Evolutionary conservation across 2,113 vertebrate genomes (phyloP), one percentile per base, ranked within the genome.

Genomic region (human): DNA sequence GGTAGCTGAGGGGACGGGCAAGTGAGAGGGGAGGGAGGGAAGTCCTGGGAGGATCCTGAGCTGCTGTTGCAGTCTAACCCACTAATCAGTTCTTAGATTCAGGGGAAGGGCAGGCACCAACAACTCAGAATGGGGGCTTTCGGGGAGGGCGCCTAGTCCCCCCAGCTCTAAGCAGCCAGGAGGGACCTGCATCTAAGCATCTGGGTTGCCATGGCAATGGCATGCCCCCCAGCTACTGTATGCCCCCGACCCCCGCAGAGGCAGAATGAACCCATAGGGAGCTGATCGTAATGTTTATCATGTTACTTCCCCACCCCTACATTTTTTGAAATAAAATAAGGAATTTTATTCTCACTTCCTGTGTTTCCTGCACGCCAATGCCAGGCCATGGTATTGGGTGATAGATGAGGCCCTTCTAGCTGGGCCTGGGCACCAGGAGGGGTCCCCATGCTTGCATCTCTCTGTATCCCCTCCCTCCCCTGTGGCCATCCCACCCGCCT

Each of bases 301-400:
- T 8, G 35, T 96, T 57, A 82, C 75, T 81, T 50, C 97, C 92
- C 81, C 23, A 5, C 43, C 86, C 50, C 57, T 59, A 30, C n/a
- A 32, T 72, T 97, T 96, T 96, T 95, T 93, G 87, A 87, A 98
- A 97, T 97, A 96, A 97, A 98, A 83, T 81, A 94, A 79, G 52
- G 84, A 43, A 90, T 96, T 98, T 97, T 97, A 94, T 98, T 98
- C 97, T 97, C 68, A 40, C 40, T 57, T 75, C 27, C 38, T 75
- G 2, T 35, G 86, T 35, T 48, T 94, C 27, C n/a, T 16, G 12
- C 35, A 4, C 1, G 30, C n/a, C 14, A 1, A 23, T 9, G 57
- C 55, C 3, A 1, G 78, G 81, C 4, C 5, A 1, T 2, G 61
- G 16, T 13, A 12, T 43, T 16, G 50, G 30, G 14, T 35, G 43